These are phyloP conservation scores for Thecophora atra DNA, from an alignment of 2,888 invertebrate genomes.

Conservation along the genomic window DNA sequence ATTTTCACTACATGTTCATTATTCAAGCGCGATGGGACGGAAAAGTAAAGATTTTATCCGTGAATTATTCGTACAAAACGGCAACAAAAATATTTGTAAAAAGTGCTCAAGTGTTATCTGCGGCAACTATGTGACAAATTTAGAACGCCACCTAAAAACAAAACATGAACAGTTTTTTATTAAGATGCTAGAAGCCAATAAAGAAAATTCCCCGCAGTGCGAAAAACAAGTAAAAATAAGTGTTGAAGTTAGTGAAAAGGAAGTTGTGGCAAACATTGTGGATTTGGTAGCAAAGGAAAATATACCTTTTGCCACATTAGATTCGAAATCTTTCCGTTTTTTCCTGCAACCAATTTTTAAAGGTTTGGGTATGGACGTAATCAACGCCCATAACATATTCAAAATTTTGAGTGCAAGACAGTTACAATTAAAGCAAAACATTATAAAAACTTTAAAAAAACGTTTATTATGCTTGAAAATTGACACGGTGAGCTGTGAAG, in stretches of 20 bases:
- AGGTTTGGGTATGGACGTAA: neutral
- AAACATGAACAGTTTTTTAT: neutral
- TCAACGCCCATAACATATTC: neutral
- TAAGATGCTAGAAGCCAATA: neutral
- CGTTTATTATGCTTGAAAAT: slow-evolving; percentile 20
- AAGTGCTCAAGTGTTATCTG: neutral
- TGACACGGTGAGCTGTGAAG: slow-evolving; percentile 11
- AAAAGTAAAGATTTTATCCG: too few species aligned
- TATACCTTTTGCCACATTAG: too few species aligned
- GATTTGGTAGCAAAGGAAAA: neutral
- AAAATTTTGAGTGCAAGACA: slow-evolving; percentile 3
- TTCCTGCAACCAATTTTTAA: neutral
- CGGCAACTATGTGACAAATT: neutral
- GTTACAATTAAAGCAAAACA: neutral
- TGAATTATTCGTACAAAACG: too few species aligned
- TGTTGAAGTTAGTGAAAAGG: too few species aligned
- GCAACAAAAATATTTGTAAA: slow-evolving; percentile 5
- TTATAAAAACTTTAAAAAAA: slow-evolving; percentile 1
- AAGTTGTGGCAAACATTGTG: too few species aligned
- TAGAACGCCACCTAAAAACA: slow-evolving; percentile 2
- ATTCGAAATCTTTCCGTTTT: too few species aligned
- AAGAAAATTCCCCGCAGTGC: neutral
- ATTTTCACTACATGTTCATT: too few species aligned
- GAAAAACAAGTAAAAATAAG: too few species aligned
- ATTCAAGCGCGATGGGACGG: too few species aligned